Conservation (phyloP, 1,140 invertebrate genomes). For the Wasmannia auropunctata region DNA sequence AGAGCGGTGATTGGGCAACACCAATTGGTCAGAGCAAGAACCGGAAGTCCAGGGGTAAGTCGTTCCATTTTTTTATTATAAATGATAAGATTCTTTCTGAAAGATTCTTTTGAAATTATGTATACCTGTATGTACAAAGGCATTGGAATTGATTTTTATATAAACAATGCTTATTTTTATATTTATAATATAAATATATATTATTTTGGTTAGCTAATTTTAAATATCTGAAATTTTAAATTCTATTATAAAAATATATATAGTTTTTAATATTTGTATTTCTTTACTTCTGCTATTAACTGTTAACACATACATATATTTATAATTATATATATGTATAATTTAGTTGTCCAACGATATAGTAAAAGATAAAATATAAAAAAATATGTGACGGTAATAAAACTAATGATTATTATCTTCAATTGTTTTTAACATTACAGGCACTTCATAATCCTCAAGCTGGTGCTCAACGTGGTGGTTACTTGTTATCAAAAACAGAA, state of each 20-base stretch:
- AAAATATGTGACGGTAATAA: neutral
- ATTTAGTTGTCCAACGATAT: neutral
- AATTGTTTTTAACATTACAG: constrained; percentile 92
- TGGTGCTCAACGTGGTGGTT: constrained; percentile 93
- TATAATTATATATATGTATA: neutral
- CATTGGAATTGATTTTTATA: neutral
- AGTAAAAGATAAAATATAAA: neutral
- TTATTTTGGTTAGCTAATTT: neutral
- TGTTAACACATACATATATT: too few species aligned
- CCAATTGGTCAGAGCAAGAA: constrained; percentile 90
- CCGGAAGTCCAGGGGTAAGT: constrained; percentile 92
- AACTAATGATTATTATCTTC: constrained; percentile 39
- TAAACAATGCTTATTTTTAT: too few species aligned
- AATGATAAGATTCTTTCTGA: neutral
- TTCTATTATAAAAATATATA: neutral
- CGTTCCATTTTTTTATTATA: neutral
- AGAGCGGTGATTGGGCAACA: constrained; percentile 93
- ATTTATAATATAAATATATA: neutral
- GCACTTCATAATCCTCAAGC: constrained; percentile 92
- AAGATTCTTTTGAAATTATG: neutral
- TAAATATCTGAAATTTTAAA: neutral
- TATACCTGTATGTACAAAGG: neutral
- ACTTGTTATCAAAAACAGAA: constrained; percentile 96
- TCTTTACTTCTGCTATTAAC: neutral
- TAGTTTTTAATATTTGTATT: neutral